Base-by-base conservation (phyloP, 2,888 invertebrate species). In the Tetramorium bicarinatum region DNA sequence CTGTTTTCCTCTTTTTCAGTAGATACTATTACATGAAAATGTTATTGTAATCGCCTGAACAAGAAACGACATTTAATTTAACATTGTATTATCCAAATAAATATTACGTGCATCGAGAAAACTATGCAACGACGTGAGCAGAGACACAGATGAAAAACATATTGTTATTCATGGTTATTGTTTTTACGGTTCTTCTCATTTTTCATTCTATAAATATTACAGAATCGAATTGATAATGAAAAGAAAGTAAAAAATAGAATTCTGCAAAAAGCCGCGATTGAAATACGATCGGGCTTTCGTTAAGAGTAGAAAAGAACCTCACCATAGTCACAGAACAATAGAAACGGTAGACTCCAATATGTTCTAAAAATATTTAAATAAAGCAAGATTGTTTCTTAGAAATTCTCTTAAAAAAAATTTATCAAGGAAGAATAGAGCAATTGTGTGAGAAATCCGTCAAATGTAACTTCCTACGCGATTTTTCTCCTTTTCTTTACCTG, bases 201-300 rank as follows among this genome's bases (percentile, higher is more conserved):
- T 59, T 25, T 59, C 6, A 52, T 1, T 64, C 34, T 38, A 15
- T 13, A 62, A 49, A 75, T 21, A 25, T 62, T 49, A 13, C 2
- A 9, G 11, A 25, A 76, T 8, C 6, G 25, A n/a, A 54, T 38
- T 6, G 25, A 52, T 18, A 47, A 38, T 38, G 6, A 59, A 82
- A 54, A 59, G 18, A 49, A 67, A 47, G 15, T 54, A 64, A 38
- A 54, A 13, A 59, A 38, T 69, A n/a, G 7, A 80, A 52, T 49
- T 29, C 8, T 11, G n/a, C 29, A 34, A 34, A 34, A 34, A 34
- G 1, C 41, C 21, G 21, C 11, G 41, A 34, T n/a, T 41, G 38
- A 69, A 15, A 41, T 59, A 47, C 25, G 13, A 49, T 44, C 54
- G n/a, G n/a, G n/a, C 41, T 74, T 47, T 34, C 29, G 9, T 8